phyloP scores from a whole-genome alignment of 2,113 vertebrate species.

The Albula glossodonta region DNA sequence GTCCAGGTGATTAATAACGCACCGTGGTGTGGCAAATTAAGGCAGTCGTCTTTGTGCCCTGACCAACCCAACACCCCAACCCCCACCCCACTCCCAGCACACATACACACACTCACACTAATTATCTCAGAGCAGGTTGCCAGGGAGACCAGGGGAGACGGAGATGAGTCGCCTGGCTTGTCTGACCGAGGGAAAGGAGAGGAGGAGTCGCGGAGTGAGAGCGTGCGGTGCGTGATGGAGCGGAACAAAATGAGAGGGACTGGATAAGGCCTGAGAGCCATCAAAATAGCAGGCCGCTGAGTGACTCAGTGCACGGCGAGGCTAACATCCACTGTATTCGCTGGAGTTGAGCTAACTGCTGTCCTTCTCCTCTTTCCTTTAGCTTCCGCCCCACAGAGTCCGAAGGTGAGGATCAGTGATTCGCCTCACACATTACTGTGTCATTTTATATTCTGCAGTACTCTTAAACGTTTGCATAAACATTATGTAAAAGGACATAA shows the following conservation, averaged over 20 bases:
- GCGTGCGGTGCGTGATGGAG: neutral
- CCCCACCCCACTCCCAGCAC: neutral
- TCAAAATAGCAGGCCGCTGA: constrained; percentile 12
- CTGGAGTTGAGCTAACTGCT: no score
- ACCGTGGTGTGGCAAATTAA: constrained; percentile 62
- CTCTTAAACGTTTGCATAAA: no score
- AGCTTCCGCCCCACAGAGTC: no score
- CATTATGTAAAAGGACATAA: no score
- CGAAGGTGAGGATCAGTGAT: no score
- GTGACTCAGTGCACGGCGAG: constrained; percentile 14
- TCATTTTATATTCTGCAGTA: no score
- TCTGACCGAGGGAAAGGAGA: neutral
- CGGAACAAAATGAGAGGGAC: neutral
- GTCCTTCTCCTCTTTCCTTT: neutral
- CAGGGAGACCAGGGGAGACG: constrained; percentile 47
- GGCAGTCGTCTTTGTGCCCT: constrained; percentile 41
- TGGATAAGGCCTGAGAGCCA: neutral
- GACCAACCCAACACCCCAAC: neutral
- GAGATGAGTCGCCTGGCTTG: constrained; percentile 18
- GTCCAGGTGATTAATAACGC: constrained; percentile 66
- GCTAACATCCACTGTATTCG: no score
- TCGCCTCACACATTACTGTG: no score
- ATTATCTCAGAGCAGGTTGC: constrained; percentile 67
- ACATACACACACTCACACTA: constrained; percentile 51
- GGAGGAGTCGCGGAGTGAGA: neutral